Evolutionary conservation across 2,113 vertebrate genomes (phyloP).

Genomic region (Mus spicilegus): DNA sequence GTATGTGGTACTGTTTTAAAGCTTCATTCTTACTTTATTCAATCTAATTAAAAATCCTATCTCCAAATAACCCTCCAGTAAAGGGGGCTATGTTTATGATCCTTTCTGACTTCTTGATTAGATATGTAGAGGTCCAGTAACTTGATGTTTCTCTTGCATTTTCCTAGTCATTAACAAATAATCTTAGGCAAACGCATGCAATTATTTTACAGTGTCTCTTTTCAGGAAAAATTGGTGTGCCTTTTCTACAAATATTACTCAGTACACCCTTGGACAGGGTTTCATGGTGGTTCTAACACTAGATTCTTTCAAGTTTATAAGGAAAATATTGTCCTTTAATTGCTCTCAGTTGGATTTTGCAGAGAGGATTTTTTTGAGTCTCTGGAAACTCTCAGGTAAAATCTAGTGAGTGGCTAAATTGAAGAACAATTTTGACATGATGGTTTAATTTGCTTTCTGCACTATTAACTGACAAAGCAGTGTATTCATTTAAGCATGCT

Average conservation of each 20-base stretch:
- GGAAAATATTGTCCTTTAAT: conserved; percentile 59
- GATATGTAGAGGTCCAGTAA: not conserved
- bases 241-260: conserved; percentile 35
- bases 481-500: conserved; percentile 5
- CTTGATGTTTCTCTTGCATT: conserved; percentile 9
- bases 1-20: not conserved
- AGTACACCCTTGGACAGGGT: not conserved
- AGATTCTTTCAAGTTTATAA: conserved; percentile 54
- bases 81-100: not conserved
- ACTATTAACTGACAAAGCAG: not conserved
- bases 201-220: conserved; percentile 51
- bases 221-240: not conserved
- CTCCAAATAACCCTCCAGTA: conserved; percentile 7
- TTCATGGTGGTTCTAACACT: conserved; percentile 23
- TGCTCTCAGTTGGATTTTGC: conserved; percentile 16
- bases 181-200: not conserved
- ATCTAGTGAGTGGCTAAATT: not conserved
- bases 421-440: not conserved
- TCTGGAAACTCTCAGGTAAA: conserved; percentile 31
- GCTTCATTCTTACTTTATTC: not conserved
- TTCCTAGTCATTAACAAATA: conserved; percentile 54
- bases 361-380: not conserved
- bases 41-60: conserved; percentile 7
- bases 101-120: not conserved
- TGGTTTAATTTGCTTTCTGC: not conserved